These are phyloP conservation scores for Trichacis sp. DNA, from an alignment of 2,888 invertebrate genomes.

Conservation along the genomic window DNA sequence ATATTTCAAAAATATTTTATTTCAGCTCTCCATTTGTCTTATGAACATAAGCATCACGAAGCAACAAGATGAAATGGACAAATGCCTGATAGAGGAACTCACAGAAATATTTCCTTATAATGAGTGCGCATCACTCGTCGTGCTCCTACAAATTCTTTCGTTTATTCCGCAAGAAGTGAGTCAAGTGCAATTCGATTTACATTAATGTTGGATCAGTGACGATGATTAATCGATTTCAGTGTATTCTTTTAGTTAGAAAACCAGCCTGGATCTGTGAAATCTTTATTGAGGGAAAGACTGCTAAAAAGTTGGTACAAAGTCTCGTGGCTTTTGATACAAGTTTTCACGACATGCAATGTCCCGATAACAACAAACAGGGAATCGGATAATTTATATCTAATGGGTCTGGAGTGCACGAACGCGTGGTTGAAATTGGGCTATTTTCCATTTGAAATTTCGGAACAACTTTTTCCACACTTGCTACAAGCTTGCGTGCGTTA, in stretches of 20 bases:
- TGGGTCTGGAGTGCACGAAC: slow-evolving; percentile 57
- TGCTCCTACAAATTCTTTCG: slow-evolving; percentile 83
- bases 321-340: slow-evolving; percentile 58
- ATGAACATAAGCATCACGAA: slow-evolving; percentile 75
- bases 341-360: slow-evolving; percentile 57
- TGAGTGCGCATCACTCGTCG: slow-evolving; percentile 75
- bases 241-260: slow-evolving; percentile 51
- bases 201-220: no score
- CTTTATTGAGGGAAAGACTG: slow-evolving; percentile 48
- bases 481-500: slow-evolving; percentile 58
- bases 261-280: slow-evolving; percentile 39
- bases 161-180: slow-evolving; percentile 90
- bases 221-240: slow-evolving; percentile 39
- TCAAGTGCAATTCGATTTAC: no score
- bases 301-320: slow-evolving; percentile 57
- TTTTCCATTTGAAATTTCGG: slow-evolving; percentile 56
- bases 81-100: slow-evolving; percentile 80
- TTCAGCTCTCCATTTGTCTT: slow-evolving; percentile 86
- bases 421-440: slow-evolving; percentile 60
- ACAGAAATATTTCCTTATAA: slow-evolving; percentile 76
- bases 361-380: slow-evolving; percentile 38
- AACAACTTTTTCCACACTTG: slow-evolving; percentile 58
- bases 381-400: slow-evolving; percentile 50
- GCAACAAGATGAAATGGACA: slow-evolving; percentile 71
- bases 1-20: slow-evolving; percentile 23